phyloP scores from a whole-genome alignment of 2,888 invertebrate genomes.

The Odontocolon sp. region DNA sequence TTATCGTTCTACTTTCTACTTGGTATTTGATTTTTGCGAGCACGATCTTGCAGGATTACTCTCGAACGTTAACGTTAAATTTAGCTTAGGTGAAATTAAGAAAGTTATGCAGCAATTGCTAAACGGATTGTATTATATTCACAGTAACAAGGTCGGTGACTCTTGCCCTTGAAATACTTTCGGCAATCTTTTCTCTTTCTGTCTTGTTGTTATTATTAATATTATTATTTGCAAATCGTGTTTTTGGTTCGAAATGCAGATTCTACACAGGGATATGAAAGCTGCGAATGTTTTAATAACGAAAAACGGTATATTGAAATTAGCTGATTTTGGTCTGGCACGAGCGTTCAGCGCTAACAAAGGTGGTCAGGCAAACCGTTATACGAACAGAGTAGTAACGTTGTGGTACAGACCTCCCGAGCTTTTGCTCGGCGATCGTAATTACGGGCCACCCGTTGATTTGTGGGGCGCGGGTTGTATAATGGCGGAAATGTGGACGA shows the following conservation, averaged over 20 bases:
- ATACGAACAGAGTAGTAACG: conserved; percentile 99
- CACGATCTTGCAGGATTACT: conserved; percentile 98
- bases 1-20: conserved; percentile 93
- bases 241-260: no score
- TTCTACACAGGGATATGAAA: conserved; percentile 98
- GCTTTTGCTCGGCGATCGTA: conserved; percentile 90
- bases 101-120: conserved; percentile 94
- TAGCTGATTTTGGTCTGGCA: conserved; percentile 99
- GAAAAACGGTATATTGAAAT: conserved; percentile 95
- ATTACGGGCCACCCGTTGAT: conserved; percentile 98
- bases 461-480: conserved; percentile 99
- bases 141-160: conserved; percentile 90
- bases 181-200: no score
- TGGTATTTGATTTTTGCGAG: conserved; percentile 99
- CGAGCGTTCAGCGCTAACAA: conserved; percentile 95
- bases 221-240: no score
- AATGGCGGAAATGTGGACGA: conserved; percentile 99
- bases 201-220: background rate
- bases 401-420: conserved; percentile 95
- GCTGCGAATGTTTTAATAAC: conserved; percentile 99
- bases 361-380: conserved; percentile 91
- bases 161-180: background rate
- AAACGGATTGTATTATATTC: conserved; percentile 97
- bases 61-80: conserved; percentile 97
- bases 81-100: conserved; percentile 97